Evolutionary conservation across 1,140 invertebrate species (phyloP), one percentile per base, ranked within the genome.

Genomic region (Drosophila baimaii): DNA sequence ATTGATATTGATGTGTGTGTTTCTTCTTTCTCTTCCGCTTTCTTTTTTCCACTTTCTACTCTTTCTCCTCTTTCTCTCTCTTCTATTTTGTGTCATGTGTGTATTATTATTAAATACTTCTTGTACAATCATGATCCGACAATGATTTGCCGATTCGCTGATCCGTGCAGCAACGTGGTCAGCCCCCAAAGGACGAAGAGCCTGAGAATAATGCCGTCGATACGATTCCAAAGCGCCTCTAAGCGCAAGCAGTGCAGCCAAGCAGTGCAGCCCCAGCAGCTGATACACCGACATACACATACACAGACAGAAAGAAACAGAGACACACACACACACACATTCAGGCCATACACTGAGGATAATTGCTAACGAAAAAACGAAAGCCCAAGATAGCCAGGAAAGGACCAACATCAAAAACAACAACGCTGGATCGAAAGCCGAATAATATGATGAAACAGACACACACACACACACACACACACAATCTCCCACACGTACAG

Each of bases 171-270:
- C 86, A 90, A 73, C 88, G 88, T 68, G 81, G 86, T 57, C 85
- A 90, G 66, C 88, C 89, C 65, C 83, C 89, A 46, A 90, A 90
- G 89, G 88, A 90, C 68, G 88, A 90, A 75, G 88, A 90, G 72
- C 83, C 88, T 76, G 88, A 90, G 68, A 90, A 89, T 65, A 90
- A 90, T 90, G 72, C 89, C 73, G 78, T 81, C 72, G 88, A 90
- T 62, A 90, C 88, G 62, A 88, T 90, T 81, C 88, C 88, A 79
- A 90, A 90, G 72, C 82, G 89, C 64, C 85, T 90, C 66, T 90
- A 90, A 90, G 75, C 41, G 51, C 64, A 75, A 74, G 56, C 70
- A 74, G 61, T 71, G 64, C 65, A 76, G 63, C 46, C 54, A 72
- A 47, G 29, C 61, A 66, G 70, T 84, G 49, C 77, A 85, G 81